A percentile compares a stretch with the other conserved stretches of the same genome.
These are phyloP conservation scores for Monopis laevigella DNA, from an alignment of 2,888 invertebrate species.

Conservation along the genomic window DNA sequence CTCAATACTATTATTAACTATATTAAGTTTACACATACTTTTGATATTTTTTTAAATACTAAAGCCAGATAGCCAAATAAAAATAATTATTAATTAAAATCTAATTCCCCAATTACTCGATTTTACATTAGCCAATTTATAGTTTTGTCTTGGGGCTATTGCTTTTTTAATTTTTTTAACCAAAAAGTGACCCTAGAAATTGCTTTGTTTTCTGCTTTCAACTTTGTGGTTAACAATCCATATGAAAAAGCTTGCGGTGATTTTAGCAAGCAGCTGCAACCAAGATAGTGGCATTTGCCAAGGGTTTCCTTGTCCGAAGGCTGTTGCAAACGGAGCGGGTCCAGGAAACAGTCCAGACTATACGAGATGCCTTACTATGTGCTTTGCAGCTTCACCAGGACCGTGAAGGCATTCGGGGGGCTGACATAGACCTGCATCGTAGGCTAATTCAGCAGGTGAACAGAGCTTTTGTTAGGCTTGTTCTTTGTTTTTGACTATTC, in stretches of 20 bases:
- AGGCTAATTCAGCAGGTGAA: slow-evolving; percentile 77
- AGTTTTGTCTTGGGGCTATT: too few relatives aligned
- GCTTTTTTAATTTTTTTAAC: too few relatives aligned
- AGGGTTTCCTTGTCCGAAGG: slow-evolving; percentile 84
- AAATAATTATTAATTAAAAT: too few relatives aligned
- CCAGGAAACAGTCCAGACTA: slow-evolving; percentile 80
- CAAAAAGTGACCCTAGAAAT: too few relatives aligned
- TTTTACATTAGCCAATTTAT: too few relatives aligned
- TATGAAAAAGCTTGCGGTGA: background rate
- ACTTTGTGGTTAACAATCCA: too few relatives aligned
- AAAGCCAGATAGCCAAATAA: too few relatives aligned
- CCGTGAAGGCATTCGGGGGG: slow-evolving; percentile 64
- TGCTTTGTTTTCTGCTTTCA: too few relatives aligned
- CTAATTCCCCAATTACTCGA: too few relatives aligned
- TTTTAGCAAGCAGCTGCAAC: slow-evolving; percentile 68
- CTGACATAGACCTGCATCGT: slow-evolving; percentile 77
- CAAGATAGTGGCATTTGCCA: slow-evolving; percentile 72
- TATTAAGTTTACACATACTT: too few relatives aligned
- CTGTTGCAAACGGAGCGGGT: slow-evolving; percentile 84
- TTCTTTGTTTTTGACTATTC: background rate
- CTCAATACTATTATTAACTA: too few relatives aligned
- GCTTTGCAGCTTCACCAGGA: slow-evolving; percentile 78
- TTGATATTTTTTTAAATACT: too few relatives aligned
- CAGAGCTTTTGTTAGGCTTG: background rate
- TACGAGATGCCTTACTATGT: slow-evolving; percentile 80